Base-by-base conservation (phyloP, 2,888 invertebrate species). In the Rhaphigaster nebulosa region DNA sequence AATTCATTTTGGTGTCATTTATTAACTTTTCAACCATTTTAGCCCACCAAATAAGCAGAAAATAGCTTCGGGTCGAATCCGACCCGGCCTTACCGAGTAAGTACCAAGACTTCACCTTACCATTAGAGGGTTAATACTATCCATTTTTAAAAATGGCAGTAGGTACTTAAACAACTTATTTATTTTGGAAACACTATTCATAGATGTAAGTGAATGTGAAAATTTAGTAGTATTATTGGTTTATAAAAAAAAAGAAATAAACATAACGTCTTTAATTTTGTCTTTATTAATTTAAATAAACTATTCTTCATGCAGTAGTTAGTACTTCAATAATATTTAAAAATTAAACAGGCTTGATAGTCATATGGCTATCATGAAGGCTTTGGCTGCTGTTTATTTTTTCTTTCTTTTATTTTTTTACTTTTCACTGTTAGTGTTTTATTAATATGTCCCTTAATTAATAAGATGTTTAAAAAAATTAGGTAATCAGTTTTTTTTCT, bases 401-500 rank as follows among this genome's bases (percentile, higher is more conserved):
- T 84, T 41, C 41, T 26, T 87, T 70, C 18, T 29, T 29, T 80
- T 65, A 34, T 65, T n/a, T 29, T 0, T n/a, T 18, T 29, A 4
- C 1, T 38, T 76, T 4, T 38, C 8, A 8, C 29, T 70, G 23
- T 34, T 76, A 54, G 50, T 76, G 76, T 5, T 50, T 29, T 45
- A 84, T 45, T 84, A 12, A 45, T 84, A 50, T 38, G 23, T 8
- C 13, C 29, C 3, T 29, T 65, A 34, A 29, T 65, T 45, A 45
- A 45, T 84, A 84, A 84, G 45, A 84, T 84, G 84, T 45, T 41
- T 45, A 84, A 13, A 50, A 84, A 50, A 50, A 12, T 84, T 84
- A 84, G 84, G 84, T 84, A 84, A 84, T 84, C n/a, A 60, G 60
- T 54, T 84, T 84, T 54, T 50, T 34, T n/a, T 76, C 89, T 90